Conservation (phyloP, 1,140 invertebrate genomes). For the Aphis craccivora region DNA sequence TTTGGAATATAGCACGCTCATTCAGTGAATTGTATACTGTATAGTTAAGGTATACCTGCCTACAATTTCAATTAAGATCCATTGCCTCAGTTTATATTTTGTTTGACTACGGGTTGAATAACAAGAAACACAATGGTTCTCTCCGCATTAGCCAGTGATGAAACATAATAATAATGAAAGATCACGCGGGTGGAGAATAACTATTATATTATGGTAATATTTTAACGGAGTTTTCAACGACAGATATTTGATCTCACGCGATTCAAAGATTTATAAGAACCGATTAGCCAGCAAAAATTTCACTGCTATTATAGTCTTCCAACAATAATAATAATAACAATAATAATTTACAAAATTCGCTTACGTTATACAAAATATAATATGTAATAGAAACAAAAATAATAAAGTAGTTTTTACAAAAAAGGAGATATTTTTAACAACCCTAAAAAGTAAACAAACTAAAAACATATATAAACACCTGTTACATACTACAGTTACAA, state of each 20-base stretch:
- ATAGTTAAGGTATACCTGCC: background rate
- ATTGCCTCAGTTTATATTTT: background rate
- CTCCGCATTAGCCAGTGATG: background rate
- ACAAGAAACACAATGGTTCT: slow-evolving; percentile 17
- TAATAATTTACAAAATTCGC: background rate
- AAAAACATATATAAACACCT: slow-evolving; percentile 9
- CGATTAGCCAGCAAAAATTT: background rate
- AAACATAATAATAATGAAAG: background rate
- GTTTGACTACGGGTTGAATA: background rate
- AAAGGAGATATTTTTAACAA: background rate
- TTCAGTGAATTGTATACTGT: background rate
- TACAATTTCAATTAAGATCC: background rate
- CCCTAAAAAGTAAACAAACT: background rate
- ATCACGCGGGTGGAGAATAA: background rate
- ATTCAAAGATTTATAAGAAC: background rate
- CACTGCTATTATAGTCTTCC: background rate
- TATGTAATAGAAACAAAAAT: background rate
- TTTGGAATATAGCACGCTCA: background rate
- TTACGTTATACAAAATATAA: background rate
- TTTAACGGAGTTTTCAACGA: background rate
- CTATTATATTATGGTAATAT: background rate
- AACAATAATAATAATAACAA: slow-evolving; percentile 23
- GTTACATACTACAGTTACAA: too few relatives aligned
- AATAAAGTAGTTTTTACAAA: background rate
- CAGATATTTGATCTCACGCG: background rate